Conservation (phyloP, 1,140 invertebrate species). For the Bombus balteatus region DNA sequence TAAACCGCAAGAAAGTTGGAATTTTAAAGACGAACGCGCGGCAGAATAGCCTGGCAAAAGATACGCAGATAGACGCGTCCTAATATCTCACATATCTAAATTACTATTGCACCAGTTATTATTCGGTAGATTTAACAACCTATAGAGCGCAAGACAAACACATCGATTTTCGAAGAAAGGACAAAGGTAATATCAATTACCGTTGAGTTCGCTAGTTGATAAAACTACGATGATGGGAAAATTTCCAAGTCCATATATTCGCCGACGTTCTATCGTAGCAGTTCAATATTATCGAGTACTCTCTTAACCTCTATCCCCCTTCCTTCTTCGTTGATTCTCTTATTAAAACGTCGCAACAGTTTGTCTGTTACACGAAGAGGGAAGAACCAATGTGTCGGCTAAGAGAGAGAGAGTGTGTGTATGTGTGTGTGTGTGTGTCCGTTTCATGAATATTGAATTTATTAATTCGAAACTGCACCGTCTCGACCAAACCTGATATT, state of each 20-base stretch:
- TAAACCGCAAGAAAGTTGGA: too few relatives aligned
- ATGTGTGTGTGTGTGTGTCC: neutral
- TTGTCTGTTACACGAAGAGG: neutral
- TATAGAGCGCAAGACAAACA: constrained; percentile 35
- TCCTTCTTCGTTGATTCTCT: neutral
- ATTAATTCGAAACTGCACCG: neutral
- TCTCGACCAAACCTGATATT: neutral
- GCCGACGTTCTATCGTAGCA: neutral
- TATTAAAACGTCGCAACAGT: constrained; percentile 6
- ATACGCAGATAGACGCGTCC: neutral
- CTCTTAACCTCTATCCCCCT: neutral
- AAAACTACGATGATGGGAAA: constrained; percentile 46
- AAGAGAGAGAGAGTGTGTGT: neutral
- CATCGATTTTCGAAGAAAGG: constrained; percentile 64
- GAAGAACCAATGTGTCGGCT: neutral
- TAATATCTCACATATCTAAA: neutral
- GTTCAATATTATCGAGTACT: constrained; percentile 25
- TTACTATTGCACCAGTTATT: constrained; percentile 43
- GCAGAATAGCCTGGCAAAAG: too few relatives aligned
- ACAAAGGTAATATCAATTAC: constrained; percentile 59
- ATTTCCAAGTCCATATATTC: constrained; percentile 38
- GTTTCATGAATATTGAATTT: neutral
- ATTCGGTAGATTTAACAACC: constrained; percentile 38
- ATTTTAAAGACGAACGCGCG: too few relatives aligned
- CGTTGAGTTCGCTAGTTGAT: constrained; percentile 21